Conservation (phyloP, 1,140 invertebrate species). For the Megathymus violae region DNA sequence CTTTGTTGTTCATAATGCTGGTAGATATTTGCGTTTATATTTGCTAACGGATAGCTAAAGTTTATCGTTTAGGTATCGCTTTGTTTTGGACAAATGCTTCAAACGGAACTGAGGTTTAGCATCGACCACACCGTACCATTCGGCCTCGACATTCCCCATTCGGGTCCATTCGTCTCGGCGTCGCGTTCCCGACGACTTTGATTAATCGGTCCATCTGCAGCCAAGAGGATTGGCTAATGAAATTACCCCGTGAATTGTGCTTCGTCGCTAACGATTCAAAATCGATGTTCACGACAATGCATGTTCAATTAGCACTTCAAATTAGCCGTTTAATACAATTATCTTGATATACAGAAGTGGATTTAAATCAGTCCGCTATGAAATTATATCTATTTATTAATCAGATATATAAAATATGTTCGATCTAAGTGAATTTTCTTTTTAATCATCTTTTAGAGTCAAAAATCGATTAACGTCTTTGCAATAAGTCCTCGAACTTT, state of each 20-base stretch:
- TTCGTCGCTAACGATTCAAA: slow-evolving; percentile 23
- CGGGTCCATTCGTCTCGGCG: slow-evolving; percentile 31
- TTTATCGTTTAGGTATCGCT: slow-evolving; percentile 6
- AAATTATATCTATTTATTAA: no score
- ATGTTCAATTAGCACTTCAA: slow-evolving; percentile 15
- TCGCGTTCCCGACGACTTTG: slow-evolving; percentile 29
- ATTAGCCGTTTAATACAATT: neutral
- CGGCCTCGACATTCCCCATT: slow-evolving; percentile 25
- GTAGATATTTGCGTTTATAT: neutral
- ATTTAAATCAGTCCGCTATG: no score
- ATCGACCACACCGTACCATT: slow-evolving; percentile 15
- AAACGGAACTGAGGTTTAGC: slow-evolving; percentile 6
- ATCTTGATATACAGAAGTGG: neutral
- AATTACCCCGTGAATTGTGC: slow-evolving; percentile 22
- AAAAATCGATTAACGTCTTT: slow-evolving; percentile 38
- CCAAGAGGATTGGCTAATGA: slow-evolving; percentile 33
- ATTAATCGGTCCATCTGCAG: slow-evolving; percentile 30
- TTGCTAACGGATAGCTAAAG: neutral
- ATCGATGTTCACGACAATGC: slow-evolving; percentile 21
- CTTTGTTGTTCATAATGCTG: slow-evolving; percentile 11
- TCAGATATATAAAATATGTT: neutral
- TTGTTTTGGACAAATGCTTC: slow-evolving; percentile 20
- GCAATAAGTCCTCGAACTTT: slow-evolving; percentile 38
- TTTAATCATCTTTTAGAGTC: slow-evolving; percentile 12
- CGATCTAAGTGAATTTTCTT: neutral